These are phyloP conservation scores for Hetaerina americana DNA, from an alignment of 1,140 invertebrate species.

Conservation along the genomic window DNA sequence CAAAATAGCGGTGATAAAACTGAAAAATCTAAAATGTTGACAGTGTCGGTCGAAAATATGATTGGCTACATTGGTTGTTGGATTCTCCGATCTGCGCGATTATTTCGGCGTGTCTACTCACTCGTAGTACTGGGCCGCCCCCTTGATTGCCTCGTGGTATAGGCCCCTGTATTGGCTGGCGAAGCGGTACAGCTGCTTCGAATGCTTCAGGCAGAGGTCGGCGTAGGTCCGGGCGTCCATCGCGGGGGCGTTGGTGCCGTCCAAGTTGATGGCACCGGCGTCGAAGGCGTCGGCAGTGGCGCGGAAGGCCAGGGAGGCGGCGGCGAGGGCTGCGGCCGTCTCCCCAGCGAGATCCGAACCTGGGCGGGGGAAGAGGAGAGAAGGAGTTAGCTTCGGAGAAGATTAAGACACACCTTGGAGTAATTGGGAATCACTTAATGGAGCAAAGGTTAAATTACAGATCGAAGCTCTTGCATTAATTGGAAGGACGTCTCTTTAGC, in stretches of 20 bases:
- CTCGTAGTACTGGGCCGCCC: constrained; percentile 40
- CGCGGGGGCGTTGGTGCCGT: constrained; percentile 36
- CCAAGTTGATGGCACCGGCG: constrained; percentile 40
- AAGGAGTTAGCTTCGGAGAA: background rate
- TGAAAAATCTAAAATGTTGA: too few species aligned
- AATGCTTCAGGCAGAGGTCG: constrained; percentile 32
- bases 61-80: too few species aligned
- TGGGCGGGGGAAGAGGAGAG: constrained; percentile 12
- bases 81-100: too few species aligned
- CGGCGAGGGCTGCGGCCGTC: constrained; percentile 44
- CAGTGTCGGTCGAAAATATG: too few species aligned
- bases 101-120: too few species aligned
- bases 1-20: too few species aligned
- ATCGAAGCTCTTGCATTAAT: too few species aligned
- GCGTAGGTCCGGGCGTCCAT: constrained; percentile 34
- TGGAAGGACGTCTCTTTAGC: too few species aligned
- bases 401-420: background rate
- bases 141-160: constrained; percentile 41
- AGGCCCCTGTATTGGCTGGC: constrained; percentile 38
- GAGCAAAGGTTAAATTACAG: too few species aligned
- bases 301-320: constrained; percentile 37
- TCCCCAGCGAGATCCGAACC: constrained; percentile 50
- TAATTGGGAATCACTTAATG: too few species aligned
- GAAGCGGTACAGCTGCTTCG: constrained; percentile 44
- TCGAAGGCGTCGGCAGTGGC: constrained; percentile 6